Conservation (phyloP, 2,888 invertebrate genomes). For the Agriopis aurantiaria region DNA sequence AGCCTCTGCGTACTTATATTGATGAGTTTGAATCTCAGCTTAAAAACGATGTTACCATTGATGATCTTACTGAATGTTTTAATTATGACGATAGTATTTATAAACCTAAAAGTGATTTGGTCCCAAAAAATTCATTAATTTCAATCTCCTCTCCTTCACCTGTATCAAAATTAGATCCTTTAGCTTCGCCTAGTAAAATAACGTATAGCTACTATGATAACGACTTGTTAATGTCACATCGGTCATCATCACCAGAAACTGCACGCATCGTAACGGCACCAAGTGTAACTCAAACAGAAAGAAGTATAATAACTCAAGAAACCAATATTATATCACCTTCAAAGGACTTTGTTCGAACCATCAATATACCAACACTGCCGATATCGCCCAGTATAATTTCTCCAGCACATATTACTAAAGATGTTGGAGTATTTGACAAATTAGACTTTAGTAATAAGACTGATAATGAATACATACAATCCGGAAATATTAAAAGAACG, state of each 20-base stretch:
- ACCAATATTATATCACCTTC: slow-evolving; percentile 27
- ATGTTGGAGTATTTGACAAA: slow-evolving; percentile 56
- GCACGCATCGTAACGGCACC: slow-evolving; percentile 36
- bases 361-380: slow-evolving; percentile 37
- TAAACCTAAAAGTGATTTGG: slow-evolving; percentile 14
- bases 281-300: slow-evolving; percentile 31
- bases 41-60: slow-evolving; percentile 58
- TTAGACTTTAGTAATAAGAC: slow-evolving; percentile 59
- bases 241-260: slow-evolving; percentile 40
- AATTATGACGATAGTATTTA: slow-evolving; percentile 41
- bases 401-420: slow-evolving; percentile 48
- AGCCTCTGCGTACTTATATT: slow-evolving; percentile 76
- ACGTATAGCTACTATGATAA: slow-evolving; percentile 28
- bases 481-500: slow-evolving; percentile 48
- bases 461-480: slow-evolving; percentile 58
- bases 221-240: slow-evolving; percentile 26
- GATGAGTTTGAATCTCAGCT: slow-evolving; percentile 78
- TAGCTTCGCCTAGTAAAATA: slow-evolving; percentile 32
- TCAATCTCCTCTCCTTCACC: slow-evolving; percentile 49
- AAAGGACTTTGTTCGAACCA: slow-evolving; percentile 27
- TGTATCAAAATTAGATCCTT: slow-evolving; percentile 29
- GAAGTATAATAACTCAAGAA: slow-evolving; percentile 29
- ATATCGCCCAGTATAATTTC: slow-evolving; percentile 35
- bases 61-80: slow-evolving; percentile 47
- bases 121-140: slow-evolving; percentile 12